Evolutionary conservation across 1,140 invertebrate species (phyloP).

Genomic region (Adelges cooleyi): DNA sequence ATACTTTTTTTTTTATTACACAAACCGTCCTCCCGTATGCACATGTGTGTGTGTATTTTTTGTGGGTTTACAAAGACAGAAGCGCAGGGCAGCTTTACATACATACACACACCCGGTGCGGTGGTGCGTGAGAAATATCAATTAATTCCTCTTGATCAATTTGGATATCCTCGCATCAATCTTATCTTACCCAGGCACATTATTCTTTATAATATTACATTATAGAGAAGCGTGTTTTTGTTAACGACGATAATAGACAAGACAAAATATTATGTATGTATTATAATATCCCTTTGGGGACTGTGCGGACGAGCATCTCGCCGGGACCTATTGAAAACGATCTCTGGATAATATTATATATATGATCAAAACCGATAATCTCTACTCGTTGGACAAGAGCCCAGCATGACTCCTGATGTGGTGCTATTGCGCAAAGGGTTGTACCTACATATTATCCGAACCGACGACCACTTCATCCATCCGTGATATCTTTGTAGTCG

Average conservation of each 20-base stretch:
- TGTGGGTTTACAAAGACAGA: conserved; percentile 3
- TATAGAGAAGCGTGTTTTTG: too few relatives aligned
- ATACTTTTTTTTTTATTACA: too few relatives aligned
- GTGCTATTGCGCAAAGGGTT: conserved; percentile 4
- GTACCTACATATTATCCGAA: not conserved
- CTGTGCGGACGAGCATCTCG: too few relatives aligned
- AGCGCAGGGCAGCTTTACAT: too few relatives aligned
- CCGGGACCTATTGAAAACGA: conserved; percentile 15
- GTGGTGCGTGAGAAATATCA: conserved; percentile 14
- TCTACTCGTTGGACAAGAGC: conserved; percentile 12
- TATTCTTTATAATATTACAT: too few relatives aligned
- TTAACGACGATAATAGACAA: too few relatives aligned
- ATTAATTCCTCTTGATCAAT: conserved; percentile 26
- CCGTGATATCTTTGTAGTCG: not conserved
- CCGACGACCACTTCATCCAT: not conserved
- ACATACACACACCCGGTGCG: conserved; percentile 2
- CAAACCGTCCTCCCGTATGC: too few relatives aligned
- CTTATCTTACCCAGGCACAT: too few relatives aligned
- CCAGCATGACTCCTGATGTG: conserved; percentile 13
- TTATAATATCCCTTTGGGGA: too few relatives aligned
- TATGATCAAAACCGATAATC: conserved; percentile 9
- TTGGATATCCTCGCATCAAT: not conserved
- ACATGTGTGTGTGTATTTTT: conserved; percentile 6
- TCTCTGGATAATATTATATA: not conserved
- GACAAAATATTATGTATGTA: too few relatives aligned